A percentile compares a stretch with the other conserved stretches of the same genome.
phyloP scores from a whole-genome alignment of 2,113 vertebrate species.

The Tiliqua scincoides region DNA sequence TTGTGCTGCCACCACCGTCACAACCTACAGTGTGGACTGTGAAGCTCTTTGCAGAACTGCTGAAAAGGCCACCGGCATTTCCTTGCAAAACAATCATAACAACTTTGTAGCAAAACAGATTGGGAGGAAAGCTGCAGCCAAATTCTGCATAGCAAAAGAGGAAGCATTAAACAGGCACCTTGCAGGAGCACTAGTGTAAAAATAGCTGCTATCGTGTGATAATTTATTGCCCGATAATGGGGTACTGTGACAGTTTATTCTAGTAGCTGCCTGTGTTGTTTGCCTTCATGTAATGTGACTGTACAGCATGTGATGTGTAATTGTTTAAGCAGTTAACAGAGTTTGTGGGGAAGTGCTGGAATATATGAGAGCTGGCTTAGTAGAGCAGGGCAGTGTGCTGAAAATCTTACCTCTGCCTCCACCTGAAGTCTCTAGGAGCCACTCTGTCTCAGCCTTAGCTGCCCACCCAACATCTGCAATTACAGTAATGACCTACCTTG shows the following conservation, averaged over 20 bases:
- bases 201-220: constrained; percentile 17
- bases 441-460: no score
- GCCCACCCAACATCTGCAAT: no score
- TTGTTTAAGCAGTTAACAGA: constrained; percentile 27
- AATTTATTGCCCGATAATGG: constrained; percentile 28
- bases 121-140: not conserved
- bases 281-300: constrained; percentile 5
- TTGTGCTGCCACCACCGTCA: no score
- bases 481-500: no score
- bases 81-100: not conserved
- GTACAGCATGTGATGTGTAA: constrained; percentile 12
- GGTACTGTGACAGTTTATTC: constrained; percentile 19
- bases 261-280: not conserved
- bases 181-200: not conserved
- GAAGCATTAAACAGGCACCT: constrained; percentile 1
- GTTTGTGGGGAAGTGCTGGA: not conserved
- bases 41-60: not conserved
- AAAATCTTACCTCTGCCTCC: not conserved
- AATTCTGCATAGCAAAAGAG: not conserved
- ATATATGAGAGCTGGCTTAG: not conserved
- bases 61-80: not conserved
- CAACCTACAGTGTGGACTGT: not conserved
- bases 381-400: not conserved
- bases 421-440: not conserved
- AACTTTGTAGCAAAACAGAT: not conserved